phyloP scores from a whole-genome alignment of 2,113 vertebrate genomes.

The Corythornis madagascariensis region DNA sequence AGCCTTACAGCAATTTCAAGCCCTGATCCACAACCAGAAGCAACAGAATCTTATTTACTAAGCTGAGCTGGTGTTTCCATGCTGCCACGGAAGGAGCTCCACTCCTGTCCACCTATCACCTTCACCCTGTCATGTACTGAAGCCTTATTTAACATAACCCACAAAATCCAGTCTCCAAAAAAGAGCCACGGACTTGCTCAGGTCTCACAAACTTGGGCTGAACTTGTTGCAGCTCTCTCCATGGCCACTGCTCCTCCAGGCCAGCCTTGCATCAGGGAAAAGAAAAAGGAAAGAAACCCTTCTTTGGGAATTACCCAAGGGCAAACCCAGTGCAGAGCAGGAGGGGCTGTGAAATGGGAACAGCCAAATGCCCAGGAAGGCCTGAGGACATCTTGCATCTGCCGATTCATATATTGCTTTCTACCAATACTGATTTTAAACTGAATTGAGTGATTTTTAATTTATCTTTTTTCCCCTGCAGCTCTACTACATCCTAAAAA shows the following conservation, averaged over 20 bases:
- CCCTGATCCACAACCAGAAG: background rate
- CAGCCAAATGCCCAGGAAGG: background rate
- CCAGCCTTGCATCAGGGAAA: background rate
- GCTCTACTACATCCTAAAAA: background rate
- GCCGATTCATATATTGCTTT: background rate
- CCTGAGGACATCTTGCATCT: background rate
- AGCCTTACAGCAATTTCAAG: background rate
- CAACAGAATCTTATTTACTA: background rate
- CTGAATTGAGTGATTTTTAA: background rate
- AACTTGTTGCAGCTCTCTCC: background rate
- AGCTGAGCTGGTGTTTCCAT: background rate
- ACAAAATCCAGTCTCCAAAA: background rate
- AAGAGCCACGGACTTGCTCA: accelerated
- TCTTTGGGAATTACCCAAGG: background rate
- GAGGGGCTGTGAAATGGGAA: background rate
- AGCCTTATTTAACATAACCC: accelerated
- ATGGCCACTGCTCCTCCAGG: background rate
- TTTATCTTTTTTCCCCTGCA: background rate
- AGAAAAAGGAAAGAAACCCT: background rate
- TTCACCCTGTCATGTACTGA: background rate
- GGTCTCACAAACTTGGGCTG: background rate
- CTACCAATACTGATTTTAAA: background rate
- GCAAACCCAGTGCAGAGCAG: background rate
- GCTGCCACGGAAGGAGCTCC: background rate
- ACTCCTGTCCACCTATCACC: background rate